phyloP scores from a whole-genome alignment of 2,888 invertebrate genomes.

The Aradus depressus region DNA sequence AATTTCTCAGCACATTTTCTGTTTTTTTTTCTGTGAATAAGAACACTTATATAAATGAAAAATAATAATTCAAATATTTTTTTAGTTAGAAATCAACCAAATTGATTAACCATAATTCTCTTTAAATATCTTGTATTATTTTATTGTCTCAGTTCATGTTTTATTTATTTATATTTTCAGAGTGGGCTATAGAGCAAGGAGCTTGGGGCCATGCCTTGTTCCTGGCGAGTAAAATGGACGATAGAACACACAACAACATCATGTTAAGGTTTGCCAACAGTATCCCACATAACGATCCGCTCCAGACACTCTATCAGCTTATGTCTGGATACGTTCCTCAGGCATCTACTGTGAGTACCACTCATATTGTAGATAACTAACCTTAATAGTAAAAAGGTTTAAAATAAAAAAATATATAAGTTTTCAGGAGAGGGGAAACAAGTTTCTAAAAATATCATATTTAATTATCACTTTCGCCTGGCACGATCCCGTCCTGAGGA shows the following conservation, averaged over 20 bases:
- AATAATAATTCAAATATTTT: background rate
- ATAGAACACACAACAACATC: conserved; percentile 71
- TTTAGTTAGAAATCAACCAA: too few species aligned
- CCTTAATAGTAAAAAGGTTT: too few species aligned
- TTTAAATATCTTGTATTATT: background rate
- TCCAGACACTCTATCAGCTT: conserved; percentile 87
- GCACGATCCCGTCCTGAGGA: too few species aligned
- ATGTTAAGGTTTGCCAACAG: conserved; percentile 81
- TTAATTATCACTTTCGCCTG: too few species aligned
- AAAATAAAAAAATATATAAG: too few species aligned
- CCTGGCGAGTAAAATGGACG: conserved; percentile 75
- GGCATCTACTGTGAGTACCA: conserved; percentile 53
- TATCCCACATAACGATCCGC: conserved; percentile 69
- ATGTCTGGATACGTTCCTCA: conserved; percentile 72
- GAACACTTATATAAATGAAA: background rate
- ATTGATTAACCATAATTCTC: too few species aligned
- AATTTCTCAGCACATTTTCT: background rate
- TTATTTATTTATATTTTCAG: conserved; percentile 40
- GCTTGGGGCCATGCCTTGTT: conserved; percentile 93
- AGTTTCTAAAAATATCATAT: too few species aligned
- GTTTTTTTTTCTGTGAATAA: background rate
- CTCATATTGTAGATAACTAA: too few species aligned
- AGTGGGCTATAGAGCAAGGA: conserved; percentile 78
- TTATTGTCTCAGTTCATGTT: background rate
- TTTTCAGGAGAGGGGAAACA: too few species aligned